A percentile compares a stretch with the other conserved stretches of the same genome.
phyloP scores from a whole-genome alignment of 1,140 invertebrate genomes.

The Mactra quadrangularis region DNA sequence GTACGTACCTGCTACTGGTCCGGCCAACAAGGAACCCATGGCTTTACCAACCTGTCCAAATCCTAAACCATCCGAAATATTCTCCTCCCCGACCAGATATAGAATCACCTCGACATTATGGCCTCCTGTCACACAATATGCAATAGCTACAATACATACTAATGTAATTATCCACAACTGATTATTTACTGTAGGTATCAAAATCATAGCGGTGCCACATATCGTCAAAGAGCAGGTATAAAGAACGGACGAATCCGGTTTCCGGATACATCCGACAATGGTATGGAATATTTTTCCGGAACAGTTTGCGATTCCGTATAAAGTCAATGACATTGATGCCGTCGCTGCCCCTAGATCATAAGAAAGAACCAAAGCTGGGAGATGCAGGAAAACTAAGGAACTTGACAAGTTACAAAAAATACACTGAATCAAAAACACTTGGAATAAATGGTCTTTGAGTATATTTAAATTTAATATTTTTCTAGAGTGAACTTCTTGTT shows the following conservation, averaged over 20 bases:
- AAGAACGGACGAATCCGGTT: background rate
- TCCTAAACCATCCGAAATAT: constrained; percentile 38
- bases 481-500: background rate
- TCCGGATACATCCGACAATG: constrained; percentile 6
- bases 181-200: background rate
- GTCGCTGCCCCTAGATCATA: background rate
- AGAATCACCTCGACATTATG: constrained; percentile 26
- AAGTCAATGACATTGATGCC: constrained; percentile 11
- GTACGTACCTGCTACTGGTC: constrained; percentile 41
- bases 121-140: constrained; percentile 44
- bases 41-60: constrained; percentile 41
- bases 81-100: constrained; percentile 21
- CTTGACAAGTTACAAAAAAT: constrained; percentile 47
- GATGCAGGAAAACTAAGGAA: constrained; percentile 37
- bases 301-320: constrained; percentile 37
- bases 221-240: constrained; percentile 15
- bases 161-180: constrained; percentile 6
- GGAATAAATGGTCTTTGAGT: constrained; percentile 14
- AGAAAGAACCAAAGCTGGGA: constrained; percentile 36
- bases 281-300: constrained; percentile 25
- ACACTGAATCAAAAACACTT: constrained; percentile 16
- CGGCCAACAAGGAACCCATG: background rate
- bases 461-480: background rate
- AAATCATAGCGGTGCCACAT: constrained; percentile 4
- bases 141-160: background rate